phyloP scores from a whole-genome alignment of 2,113 vertebrate genomes.

The Oryzias melastigma region DNA sequence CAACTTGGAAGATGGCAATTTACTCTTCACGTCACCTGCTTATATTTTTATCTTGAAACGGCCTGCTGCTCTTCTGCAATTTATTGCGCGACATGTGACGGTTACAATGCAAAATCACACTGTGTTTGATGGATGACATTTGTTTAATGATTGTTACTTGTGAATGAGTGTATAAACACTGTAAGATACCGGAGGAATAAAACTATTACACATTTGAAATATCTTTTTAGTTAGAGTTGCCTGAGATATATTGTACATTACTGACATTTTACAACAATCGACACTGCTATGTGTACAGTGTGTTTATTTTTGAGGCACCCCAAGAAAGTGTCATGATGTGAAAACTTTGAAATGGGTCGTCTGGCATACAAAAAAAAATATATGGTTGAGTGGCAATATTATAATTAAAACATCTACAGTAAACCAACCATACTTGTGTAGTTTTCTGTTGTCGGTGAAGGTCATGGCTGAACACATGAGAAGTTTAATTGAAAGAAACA shows the following conservation, averaged over 20 bases:
- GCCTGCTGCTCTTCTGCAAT: constrained; percentile 28
- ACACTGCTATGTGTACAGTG: constrained; percentile 42
- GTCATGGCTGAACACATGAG: constrained; percentile 21
- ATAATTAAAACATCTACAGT: constrained; percentile 64
- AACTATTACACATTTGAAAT: constrained; percentile 39
- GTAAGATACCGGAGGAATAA: constrained; percentile 26
- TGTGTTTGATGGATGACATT: constrained; percentile 29
- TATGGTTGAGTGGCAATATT: constrained; percentile 43
- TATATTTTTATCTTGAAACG: constrained; percentile 10
- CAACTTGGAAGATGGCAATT: constrained; percentile 22
- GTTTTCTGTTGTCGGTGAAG: constrained; percentile 26
- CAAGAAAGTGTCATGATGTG: constrained; percentile 44
- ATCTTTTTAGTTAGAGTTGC: constrained; percentile 41
- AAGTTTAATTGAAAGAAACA: constrained; percentile 22
- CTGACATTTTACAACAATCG: constrained; percentile 37
- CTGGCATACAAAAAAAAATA: constrained; percentile 31
- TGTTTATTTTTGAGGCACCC: constrained; percentile 43
- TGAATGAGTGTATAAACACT: constrained; percentile 31
- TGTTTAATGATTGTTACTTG: constrained; percentile 39
- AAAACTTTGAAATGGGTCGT: constrained; percentile 40
- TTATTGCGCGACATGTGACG: constrained; percentile 10
- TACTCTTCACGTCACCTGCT: constrained; percentile 15
- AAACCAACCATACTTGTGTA: constrained; percentile 42
- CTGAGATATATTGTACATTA: constrained; percentile 30
- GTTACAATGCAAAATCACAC: constrained; percentile 9